A percentile compares a stretch with the other conserved stretches of the same genome.
phyloP scores from a whole-genome alignment of 2,113 vertebrate genomes.

The Hemiscyllium ocellatum region DNA sequence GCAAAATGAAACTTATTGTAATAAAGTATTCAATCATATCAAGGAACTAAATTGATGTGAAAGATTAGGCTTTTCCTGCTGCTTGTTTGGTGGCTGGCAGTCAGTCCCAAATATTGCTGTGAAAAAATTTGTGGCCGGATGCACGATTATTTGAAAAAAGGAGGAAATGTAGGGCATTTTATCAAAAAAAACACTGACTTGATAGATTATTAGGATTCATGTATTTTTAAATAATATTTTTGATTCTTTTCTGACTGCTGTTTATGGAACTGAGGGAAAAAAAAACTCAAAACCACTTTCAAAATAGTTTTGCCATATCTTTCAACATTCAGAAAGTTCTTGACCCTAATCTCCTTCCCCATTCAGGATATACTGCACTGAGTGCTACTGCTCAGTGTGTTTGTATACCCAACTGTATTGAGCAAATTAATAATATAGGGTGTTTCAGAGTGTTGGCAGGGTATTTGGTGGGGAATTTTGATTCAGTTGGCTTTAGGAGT shows the following conservation, averaged over 20 bases:
- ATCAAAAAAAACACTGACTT: neutral
- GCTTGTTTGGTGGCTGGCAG: too few relatives aligned
- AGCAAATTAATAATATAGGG: neutral
- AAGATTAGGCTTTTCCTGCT: neutral
- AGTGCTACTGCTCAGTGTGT: neutral
- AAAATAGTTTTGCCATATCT: neutral
- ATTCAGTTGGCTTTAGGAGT: neutral
- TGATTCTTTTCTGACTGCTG: neutral
- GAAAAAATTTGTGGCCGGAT: neutral
- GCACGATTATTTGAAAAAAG: neutral
- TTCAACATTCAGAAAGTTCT: neutral
- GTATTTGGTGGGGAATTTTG: neutral
- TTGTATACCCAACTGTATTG: neutral
- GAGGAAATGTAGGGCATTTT: neutral
- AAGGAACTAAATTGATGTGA: neutral
- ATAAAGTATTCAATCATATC: too few relatives aligned
- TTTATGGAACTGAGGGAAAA: neutral
- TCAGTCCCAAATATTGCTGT: neutral
- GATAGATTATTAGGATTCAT: too few relatives aligned
- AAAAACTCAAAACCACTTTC: neutral
- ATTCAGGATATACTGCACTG: neutral
- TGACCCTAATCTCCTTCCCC: neutral
- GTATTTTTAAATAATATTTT: conserved; percentile 2
- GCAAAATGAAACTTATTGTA: neutral
- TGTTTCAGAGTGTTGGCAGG: neutral